Base-by-base conservation (phyloP, 2,888 invertebrate genomes). In the Helicoverpa assulta region DNA sequence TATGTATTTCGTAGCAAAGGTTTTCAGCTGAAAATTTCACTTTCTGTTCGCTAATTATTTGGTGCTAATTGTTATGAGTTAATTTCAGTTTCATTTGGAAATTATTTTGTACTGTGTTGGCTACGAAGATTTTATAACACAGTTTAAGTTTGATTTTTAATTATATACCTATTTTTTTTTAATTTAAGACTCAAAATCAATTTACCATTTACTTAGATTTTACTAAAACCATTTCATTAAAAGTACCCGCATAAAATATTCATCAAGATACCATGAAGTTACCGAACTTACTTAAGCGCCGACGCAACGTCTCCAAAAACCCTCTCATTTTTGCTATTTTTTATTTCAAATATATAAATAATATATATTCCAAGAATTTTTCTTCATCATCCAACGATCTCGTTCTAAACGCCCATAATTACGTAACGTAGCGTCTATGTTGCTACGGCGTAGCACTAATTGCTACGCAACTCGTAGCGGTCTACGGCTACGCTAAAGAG, bases 401-500 rank as follows among this genome's bases (percentile, higher is more conserved):
- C 81, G 70, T 80, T 85, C 87, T 90, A 92, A 91, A 86, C 91
- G 89, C 82, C 86, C 88, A 90, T 92, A 93, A 93, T 94, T 93
- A 93, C 90, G 90, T 92, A 92, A 92, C 89, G 86, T 88, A 86
- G 84, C 73, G 68, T 82, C 85, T 85, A 87, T 83, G 84, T 68
- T 69, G 85, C 91, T 91, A 90, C 90, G 88, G 71, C 92, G 92
- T 93, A 93, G 92, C 93, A 89, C 92, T 94, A 95, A 95, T 95
- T 94, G 93, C 95, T 94, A 94, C 93, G 93, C 93, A 92, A 87
- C 89, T 91, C 91, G 91, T 93, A 93, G 92, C 89, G 85, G 83
- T 86, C 88, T 88, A 87, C 86, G 88, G 87, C 85, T 86, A 87
- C 89, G 88, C 86, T 88, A 91, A 92, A 92, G 92, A 92, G 90